These are phyloP conservation scores for Colletes collaris DNA, from an alignment of 2,888 invertebrate species.

Conservation along the genomic window DNA sequence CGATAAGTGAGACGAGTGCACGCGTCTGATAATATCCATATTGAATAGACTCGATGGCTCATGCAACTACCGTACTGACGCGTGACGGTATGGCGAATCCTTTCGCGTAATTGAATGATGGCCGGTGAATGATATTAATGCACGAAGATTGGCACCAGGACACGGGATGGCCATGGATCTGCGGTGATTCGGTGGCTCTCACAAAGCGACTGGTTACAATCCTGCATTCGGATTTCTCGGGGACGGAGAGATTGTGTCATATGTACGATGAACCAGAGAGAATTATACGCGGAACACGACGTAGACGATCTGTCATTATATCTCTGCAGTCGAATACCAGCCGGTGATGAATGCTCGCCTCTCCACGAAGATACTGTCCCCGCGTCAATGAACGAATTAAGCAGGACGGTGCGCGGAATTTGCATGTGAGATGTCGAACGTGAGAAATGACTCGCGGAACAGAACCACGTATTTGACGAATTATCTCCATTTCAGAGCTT, in stretches of 20 bases:
- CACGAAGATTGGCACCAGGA: constrained; percentile 76
- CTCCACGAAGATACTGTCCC: constrained; percentile 59
- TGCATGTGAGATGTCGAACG: constrained; percentile 33
- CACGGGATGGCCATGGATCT: constrained; percentile 68
- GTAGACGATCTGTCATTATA: constrained; percentile 66
- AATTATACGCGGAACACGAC: constrained; percentile 60
- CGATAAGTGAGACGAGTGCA: constrained; percentile 55
- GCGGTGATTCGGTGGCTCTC: constrained; percentile 53
- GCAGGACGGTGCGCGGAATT: constrained; percentile 40
- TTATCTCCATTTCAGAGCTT: constrained; percentile 2
- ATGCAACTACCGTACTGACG: constrained; percentile 61
- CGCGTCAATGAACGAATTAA: constrained; percentile 71
- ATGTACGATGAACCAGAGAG: constrained; percentile 48
- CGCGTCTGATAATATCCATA: constrained; percentile 72
- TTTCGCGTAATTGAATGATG: constrained; percentile 78
- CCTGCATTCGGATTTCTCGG: constrained; percentile 62
- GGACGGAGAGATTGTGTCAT: constrained; percentile 46
- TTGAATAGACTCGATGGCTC: constrained; percentile 72
- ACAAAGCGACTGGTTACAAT: constrained; percentile 60
- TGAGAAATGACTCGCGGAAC: constrained; percentile 12
- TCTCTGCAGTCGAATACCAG: constrained; percentile 47
- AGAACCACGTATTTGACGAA: constrained; percentile 21
- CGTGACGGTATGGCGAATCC: constrained; percentile 60
- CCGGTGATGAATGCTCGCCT: constrained; percentile 43
- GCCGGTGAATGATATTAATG: constrained; percentile 78